Conservation (phyloP, 2,113 vertebrate genomes). For the Prinia subflava region DNA sequence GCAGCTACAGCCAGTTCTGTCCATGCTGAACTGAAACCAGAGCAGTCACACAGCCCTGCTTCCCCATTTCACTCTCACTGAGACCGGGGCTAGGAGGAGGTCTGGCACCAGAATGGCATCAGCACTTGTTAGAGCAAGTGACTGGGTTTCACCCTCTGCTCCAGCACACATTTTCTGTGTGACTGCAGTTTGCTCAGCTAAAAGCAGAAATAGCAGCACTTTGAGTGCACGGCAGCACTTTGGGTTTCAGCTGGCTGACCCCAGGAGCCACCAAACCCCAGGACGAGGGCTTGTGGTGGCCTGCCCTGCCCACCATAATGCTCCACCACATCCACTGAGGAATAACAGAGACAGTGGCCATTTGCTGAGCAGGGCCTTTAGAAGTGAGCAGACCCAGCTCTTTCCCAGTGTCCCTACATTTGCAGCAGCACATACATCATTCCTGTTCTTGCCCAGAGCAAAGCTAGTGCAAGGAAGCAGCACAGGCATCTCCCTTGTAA, state of each 20-base stretch:
- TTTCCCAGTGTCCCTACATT: neutral
- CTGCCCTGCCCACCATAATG: fast-evolving
- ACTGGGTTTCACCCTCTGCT: neutral
- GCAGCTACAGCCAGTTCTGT: neutral
- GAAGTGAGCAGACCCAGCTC: neutral
- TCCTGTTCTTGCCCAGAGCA: neutral
- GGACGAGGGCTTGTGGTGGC: neutral
- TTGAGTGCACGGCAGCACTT: fast-evolving
- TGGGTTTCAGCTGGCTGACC: neutral
- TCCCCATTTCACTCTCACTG: constrained; percentile 9
- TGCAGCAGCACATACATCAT: neutral
- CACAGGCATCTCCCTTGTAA: neutral
- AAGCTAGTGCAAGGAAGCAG: neutral
- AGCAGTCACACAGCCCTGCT: neutral
- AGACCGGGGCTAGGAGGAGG: neutral
- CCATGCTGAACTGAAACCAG: neutral
- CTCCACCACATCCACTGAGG: neutral
- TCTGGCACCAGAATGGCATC: neutral
- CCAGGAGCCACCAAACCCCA: fast-evolving
- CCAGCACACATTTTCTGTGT: neutral
- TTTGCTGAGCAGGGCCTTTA: neutral
- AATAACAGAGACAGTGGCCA: neutral
- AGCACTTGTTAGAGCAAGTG: neutral
- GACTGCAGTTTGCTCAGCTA: neutral
- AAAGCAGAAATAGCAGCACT: constrained; percentile 15